Conservation (phyloP, 2,113 vertebrate genomes). For the Crotalus tigris region DNA sequence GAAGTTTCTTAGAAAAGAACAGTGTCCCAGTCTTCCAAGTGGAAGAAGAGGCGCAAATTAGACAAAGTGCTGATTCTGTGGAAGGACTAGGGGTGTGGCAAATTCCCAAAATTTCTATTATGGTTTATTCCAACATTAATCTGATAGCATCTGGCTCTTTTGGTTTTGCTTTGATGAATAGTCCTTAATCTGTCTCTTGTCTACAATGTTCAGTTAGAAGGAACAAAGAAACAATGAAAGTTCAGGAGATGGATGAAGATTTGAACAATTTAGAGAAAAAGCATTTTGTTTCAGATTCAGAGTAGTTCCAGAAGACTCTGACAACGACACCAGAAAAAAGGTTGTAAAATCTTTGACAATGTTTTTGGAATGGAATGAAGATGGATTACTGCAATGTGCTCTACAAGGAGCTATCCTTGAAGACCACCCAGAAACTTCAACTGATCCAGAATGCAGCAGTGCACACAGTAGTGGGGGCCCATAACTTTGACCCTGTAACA, state of each 20-base stretch:
- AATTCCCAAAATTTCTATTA: not conserved
- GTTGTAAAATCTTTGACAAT: not conserved
- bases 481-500: not conserved
- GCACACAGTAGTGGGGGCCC: not conserved
- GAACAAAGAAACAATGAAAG: not conserved
- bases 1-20: not conserved
- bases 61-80: not conserved
- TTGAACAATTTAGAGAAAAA: not conserved
- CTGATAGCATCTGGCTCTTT: not conserved
- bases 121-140: not conserved
- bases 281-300: not conserved
- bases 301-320: not conserved
- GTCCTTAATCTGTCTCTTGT: not conserved
- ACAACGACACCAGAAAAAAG: not conserved
- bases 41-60: not conserved
- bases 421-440: not conserved
- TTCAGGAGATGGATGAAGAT: not conserved
- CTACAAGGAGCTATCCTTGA: not conserved
- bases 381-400: not conserved
- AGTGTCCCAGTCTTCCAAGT: not conserved
- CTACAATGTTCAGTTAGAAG: not conserved
- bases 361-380: not conserved
- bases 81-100: not conserved
- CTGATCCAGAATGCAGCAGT: not conserved
- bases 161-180: not conserved